These are phyloP conservation scores for Halcyon badia DNA, from an alignment of 2,797 vertebrate genomes.

Conservation along the genomic window DNA sequence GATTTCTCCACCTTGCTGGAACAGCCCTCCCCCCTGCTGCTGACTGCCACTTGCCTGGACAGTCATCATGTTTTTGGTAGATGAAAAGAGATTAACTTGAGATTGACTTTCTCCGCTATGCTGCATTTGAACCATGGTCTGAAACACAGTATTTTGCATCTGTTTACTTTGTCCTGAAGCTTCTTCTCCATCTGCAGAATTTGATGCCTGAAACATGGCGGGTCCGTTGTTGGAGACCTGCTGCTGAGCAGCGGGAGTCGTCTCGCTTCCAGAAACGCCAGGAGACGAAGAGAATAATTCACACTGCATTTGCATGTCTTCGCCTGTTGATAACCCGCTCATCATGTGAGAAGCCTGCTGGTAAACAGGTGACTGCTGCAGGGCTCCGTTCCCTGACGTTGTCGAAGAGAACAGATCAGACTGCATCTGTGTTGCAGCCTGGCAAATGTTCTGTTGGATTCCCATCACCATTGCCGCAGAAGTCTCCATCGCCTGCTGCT, in stretches of 20 bases:
- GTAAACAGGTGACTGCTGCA: conserved; percentile 84
- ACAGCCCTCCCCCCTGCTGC: conserved; percentile 88
- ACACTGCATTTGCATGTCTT: conserved; percentile 92
- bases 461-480: conserved; percentile 86
- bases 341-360: conserved; percentile 83
- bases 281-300: conserved; percentile 86
- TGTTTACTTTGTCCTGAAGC: conserved; percentile 80
- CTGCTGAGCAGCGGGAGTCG: conserved; percentile 80
- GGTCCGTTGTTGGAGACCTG: conserved; percentile 83
- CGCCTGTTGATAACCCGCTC: conserved; percentile 71
- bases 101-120: conserved; percentile 80
- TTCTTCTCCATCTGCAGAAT: conserved; percentile 79
- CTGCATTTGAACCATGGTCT: conserved; percentile 86
- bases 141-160: conserved; percentile 82
- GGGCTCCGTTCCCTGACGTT: conserved; percentile 80
- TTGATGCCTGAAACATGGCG: conserved; percentile 84
- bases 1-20: conserved; percentile 91
- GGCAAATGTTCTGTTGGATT: conserved; percentile 85
- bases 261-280: conserved; percentile 83
- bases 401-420: conserved; percentile 90
- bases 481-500: conserved; percentile 84
- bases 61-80: conserved; percentile 84
- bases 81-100: conserved; percentile 89
- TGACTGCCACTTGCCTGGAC: conserved; percentile 83
- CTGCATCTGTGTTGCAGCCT: conserved; percentile 88